These are phyloP conservation scores for Scaptomyza tumidula DNA, from an alignment of 2,888 invertebrate species.

Conservation along the genomic window DNA sequence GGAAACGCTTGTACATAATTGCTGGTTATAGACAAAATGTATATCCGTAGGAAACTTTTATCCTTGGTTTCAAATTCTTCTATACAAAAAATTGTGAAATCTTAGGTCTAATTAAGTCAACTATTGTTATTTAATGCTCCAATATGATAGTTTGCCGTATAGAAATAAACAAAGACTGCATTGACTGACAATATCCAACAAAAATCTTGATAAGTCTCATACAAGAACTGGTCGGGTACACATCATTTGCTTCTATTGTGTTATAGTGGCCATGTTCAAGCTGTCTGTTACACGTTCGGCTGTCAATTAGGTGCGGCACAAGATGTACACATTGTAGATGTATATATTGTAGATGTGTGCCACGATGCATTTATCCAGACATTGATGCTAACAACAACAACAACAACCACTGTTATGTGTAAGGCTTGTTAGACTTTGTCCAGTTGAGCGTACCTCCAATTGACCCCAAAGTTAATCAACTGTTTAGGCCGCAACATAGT, in stretches of 20 bases:
- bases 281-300: background rate
- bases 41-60: background rate
- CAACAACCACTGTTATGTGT: background rate
- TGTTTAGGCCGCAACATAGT: background rate
- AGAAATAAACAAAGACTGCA: background rate
- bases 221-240: background rate
- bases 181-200: background rate
- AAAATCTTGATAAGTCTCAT: background rate
- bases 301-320: constrained; percentile 1
- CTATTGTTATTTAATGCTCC: background rate
- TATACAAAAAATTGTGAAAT: background rate
- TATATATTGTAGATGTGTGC: background rate
- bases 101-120: background rate
- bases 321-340: background rate
- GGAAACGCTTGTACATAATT: background rate
- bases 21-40: too few species aligned
- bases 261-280: background rate
- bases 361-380: constrained; percentile 11
- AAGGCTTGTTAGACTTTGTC: constrained; percentile 20
- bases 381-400: background rate
- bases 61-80: background rate
- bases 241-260: background rate
- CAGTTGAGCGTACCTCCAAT: background rate
- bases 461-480: constrained; percentile 11
- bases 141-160: background rate